phyloP scores from a whole-genome alignment of 2,797 vertebrate genomes.

The Enteromius thamalakanensis region DNA sequence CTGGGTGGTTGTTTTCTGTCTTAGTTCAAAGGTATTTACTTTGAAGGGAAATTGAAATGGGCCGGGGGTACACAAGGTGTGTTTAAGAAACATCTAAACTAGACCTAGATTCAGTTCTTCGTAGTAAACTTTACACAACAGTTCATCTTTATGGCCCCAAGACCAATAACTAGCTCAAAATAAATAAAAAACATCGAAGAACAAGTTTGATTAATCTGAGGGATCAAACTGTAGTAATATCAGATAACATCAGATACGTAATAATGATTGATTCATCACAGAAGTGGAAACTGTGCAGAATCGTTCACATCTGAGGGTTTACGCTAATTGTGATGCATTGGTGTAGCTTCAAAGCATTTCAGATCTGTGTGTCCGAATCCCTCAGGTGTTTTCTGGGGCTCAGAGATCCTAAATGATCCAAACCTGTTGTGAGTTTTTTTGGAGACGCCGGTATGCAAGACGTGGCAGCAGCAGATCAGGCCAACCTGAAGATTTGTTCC shows the following conservation, averaged over 20 bases:
- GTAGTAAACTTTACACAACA: not conserved
- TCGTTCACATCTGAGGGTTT: constrained; percentile 16
- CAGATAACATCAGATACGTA: not conserved
- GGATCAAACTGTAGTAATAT: not conserved
- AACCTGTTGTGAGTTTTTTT: constrained; percentile 60
- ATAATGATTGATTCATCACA: not conserved
- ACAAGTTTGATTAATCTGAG: not conserved
- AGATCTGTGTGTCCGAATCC: constrained; percentile 27
- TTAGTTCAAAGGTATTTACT: constrained; percentile 17
- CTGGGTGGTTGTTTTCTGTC: constrained; percentile 17
- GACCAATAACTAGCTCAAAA: not conserved
- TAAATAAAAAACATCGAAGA: not conserved
- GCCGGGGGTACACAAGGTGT: not conserved
- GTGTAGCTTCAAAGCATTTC: constrained; percentile 25
- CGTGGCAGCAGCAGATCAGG: constrained; percentile 85
- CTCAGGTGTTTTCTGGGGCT: constrained; percentile 56
- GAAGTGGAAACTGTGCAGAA: not conserved
- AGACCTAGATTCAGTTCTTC: not conserved
- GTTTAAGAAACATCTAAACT: not conserved
- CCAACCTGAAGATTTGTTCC: constrained; percentile 90
- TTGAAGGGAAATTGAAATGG: not conserved
- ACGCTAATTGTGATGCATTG: constrained; percentile 6
- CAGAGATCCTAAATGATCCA: constrained; percentile 48
- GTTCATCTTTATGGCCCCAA: not conserved
- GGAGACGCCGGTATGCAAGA: constrained; percentile 82